Conservation (phyloP, 1,140 invertebrate genomes). For the Ylistrum balloti region DNA sequence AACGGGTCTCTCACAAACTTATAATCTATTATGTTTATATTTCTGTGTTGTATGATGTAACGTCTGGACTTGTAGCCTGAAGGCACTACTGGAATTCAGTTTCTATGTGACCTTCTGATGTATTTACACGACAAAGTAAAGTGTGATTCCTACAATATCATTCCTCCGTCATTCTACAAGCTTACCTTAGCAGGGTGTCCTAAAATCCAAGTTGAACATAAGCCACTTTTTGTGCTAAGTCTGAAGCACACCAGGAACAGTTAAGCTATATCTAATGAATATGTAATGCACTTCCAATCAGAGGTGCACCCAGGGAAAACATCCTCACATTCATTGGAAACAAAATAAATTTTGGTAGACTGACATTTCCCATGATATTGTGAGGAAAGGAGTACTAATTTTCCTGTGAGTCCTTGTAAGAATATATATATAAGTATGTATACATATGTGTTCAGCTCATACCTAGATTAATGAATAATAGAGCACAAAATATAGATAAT, state of each 20-base stretch:
- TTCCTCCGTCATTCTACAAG: not conserved
- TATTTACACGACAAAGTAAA: not conserved
- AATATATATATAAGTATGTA: too few relatives aligned
- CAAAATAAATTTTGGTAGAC: not conserved
- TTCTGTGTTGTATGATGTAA: not conserved
- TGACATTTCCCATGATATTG: not conserved
- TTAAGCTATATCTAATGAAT: slow-evolving; percentile 36
- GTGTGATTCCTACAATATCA: not conserved
- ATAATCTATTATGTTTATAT: slow-evolving; percentile 40
- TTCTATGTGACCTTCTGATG: not conserved
- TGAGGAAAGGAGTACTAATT: too few relatives aligned
- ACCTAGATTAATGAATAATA: not conserved
- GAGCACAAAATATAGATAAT: not conserved
- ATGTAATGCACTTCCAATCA: slow-evolving; percentile 20
- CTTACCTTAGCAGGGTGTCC: slow-evolving; percentile 22
- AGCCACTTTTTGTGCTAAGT: not conserved
- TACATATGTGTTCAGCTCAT: not conserved
- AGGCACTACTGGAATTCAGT: slow-evolving; percentile 2
- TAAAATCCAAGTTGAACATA: not conserved
- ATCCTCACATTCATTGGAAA: not conserved
- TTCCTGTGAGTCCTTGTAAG: too few relatives aligned
- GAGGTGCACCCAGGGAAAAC: not conserved
- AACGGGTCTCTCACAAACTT: not conserved
- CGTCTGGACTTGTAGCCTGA: not conserved
- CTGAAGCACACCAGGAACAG: not conserved